These are phyloP conservation scores for Rallus limicola DNA, from an alignment of 2,113 vertebrate species.

Conservation along the genomic window DNA sequence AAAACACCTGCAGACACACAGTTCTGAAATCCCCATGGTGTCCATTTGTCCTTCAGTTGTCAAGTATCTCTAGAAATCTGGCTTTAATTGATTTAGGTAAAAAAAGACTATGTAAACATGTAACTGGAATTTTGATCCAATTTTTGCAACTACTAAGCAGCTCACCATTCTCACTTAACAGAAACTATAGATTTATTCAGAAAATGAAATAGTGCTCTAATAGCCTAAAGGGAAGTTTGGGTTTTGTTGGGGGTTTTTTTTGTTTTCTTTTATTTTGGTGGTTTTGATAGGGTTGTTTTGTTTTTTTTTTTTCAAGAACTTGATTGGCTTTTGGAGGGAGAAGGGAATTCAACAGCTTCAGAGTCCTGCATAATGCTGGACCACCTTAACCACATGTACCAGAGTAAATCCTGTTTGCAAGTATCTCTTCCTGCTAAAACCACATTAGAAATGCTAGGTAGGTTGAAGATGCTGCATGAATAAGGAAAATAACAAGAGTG, in stretches of 20 bases:
- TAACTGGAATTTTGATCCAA: background rate
- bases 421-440: background rate
- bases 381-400: accelerated
- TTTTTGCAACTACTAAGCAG: background rate
- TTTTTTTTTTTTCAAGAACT: background rate
- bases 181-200: background rate
- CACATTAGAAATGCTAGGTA: background rate
- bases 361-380: background rate
- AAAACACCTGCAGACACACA: background rate
- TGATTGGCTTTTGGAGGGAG: background rate
- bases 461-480: background rate
- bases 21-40: background rate
- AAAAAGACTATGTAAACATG: background rate
- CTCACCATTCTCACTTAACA: background rate
- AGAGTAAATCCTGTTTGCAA: background rate
- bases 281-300: too few species aligned
- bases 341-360: background rate
- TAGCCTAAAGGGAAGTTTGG: background rate
- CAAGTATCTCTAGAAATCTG: background rate
- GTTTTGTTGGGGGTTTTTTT: too few species aligned
- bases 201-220: background rate
- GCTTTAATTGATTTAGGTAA: background rate
- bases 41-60: background rate
- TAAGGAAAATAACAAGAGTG: background rate
- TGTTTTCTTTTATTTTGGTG: too few species aligned